Conservation (phyloP, 2,888 invertebrate genomes). For the Ophraella communa region DNA sequence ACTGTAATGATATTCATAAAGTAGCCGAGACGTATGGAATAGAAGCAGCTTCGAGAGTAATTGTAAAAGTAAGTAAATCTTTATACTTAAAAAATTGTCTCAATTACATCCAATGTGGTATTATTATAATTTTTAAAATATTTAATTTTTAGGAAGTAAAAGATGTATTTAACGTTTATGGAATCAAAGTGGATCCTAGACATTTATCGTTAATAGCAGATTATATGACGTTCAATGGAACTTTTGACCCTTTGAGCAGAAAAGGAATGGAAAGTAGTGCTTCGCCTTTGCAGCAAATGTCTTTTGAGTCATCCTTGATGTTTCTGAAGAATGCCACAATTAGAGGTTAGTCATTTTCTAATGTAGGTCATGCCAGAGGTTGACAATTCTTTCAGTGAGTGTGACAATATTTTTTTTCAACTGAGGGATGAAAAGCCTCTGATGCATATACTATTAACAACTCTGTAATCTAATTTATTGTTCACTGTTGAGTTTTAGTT, state of each 20-base stretch:
- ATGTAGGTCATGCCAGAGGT: background rate
- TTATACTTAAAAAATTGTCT: constrained; percentile 2
- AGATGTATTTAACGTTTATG: constrained; percentile 96
- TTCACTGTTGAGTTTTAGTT: too few relatives aligned
- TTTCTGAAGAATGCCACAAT: constrained; percentile 83
- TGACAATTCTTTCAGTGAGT: background rate
- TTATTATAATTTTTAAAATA: too few relatives aligned
- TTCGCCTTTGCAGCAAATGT: constrained; percentile 97
- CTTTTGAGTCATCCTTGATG: constrained; percentile 90
- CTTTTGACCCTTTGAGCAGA: constrained; percentile 88
- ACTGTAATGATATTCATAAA: constrained; percentile 93
- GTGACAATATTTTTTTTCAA: background rate
- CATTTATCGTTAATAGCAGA: constrained; percentile 94
- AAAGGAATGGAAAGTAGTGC: constrained; percentile 88
- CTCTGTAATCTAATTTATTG: too few relatives aligned
- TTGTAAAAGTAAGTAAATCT: constrained; percentile 70
- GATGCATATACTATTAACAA: too few relatives aligned
- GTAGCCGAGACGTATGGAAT: constrained; percentile 93
- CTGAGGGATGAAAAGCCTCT: too few relatives aligned
- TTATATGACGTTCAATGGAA: constrained; percentile 96
- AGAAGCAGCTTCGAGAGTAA: constrained; percentile 91
- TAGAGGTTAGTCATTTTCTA: constrained; percentile 58
- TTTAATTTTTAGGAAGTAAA: constrained; percentile 84
- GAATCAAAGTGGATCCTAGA: constrained; percentile 92
- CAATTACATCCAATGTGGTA: constrained; percentile 3